Percentiles rank a stretch among this genome's conserved stretches.
Conservation (phyloP, 2,888 invertebrate species). For the Agapostemon virescens region DNA sequence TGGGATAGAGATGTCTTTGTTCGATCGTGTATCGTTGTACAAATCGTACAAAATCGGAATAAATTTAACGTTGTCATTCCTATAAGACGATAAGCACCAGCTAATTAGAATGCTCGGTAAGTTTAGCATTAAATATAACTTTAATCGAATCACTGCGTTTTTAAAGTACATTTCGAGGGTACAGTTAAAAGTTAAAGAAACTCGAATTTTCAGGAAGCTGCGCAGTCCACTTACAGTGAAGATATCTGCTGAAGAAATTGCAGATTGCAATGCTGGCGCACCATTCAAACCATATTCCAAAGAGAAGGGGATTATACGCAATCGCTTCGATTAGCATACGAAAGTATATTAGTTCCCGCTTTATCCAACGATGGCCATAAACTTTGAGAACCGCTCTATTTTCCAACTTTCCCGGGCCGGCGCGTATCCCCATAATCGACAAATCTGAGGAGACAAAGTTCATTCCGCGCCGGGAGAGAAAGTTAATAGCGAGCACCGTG, state of each 20-base stretch:
- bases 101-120: too few relatives aligned
- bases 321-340: slow-evolving; percentile 4
- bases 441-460: not conserved
- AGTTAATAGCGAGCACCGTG: not conserved
- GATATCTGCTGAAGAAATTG: not conserved
- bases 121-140: not conserved
- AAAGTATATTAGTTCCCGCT: slow-evolving; percentile 3
- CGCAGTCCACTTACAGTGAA: not conserved
- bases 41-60: too few relatives aligned
- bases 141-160: not conserved
- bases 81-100: too few relatives aligned
- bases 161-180: too few relatives aligned
- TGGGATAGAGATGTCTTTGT: too few relatives aligned
- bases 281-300: slow-evolving; percentile 1
- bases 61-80: too few relatives aligned
- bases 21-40: too few relatives aligned
- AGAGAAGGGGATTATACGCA: not conserved
- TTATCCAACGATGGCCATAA: not conserved
- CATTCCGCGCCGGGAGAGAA: not conserved
- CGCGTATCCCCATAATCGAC: not conserved
- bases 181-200: not conserved
- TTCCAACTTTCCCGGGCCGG: not conserved
- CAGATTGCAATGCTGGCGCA: not conserved
- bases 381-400: not conserved
- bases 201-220: not conserved